Conservation (phyloP, 2,888 invertebrate species). For the Trichogramma dendrolimi region DNA sequence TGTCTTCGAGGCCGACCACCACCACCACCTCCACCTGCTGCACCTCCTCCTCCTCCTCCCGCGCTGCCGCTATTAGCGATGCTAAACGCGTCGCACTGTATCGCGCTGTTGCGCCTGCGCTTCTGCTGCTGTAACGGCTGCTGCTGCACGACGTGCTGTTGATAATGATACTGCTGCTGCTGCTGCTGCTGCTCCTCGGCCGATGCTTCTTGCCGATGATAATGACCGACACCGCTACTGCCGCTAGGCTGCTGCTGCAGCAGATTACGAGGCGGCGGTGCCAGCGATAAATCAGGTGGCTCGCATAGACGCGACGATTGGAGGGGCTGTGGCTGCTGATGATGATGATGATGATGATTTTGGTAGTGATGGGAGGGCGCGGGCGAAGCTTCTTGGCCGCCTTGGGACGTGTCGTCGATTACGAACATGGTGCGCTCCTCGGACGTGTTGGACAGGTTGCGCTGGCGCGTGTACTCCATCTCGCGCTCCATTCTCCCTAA, state of each 20-base stretch:
- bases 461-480: constrained; percentile 12
- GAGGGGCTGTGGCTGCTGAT: constrained; percentile 11
- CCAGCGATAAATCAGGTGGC: not conserved
- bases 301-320: constrained; percentile 2
- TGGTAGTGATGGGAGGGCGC: constrained; percentile 26
- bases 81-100: constrained; percentile 16
- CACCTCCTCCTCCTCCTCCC: not conserved
- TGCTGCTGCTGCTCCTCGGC: not conserved
- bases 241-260: not conserved
- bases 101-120: constrained; percentile 28
- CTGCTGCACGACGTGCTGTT: not conserved
- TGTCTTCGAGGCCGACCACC: constrained; percentile 33
- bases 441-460: constrained; percentile 32
- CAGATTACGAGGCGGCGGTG: too few relatives aligned
- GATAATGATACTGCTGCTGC: constrained; percentile 1
- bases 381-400: constrained; percentile 13
- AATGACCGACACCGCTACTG: too few relatives aligned
- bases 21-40: not conserved
- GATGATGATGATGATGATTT: constrained; percentile 18
- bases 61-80: not conserved
- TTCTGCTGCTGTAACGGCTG: not conserved
- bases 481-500: not conserved
- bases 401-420: constrained; percentile 36
- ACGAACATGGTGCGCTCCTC: constrained; percentile 43
- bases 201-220: too few relatives aligned